Base-by-base conservation (phyloP, 2,113 vertebrate species). In the Neoarius graeffei region DNA sequence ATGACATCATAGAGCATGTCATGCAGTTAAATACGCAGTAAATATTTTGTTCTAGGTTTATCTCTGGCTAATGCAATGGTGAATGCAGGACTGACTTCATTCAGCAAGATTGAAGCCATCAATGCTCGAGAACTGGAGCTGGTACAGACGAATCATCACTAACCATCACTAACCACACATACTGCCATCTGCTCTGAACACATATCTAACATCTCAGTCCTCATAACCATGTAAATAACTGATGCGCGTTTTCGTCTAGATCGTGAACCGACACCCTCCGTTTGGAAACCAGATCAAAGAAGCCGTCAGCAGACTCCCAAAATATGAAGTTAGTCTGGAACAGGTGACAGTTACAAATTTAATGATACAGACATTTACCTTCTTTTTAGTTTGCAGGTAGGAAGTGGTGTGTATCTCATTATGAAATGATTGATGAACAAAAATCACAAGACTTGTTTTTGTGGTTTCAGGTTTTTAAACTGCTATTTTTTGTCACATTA, bases 271-370 rank as follows among this genome's bases (percentile, higher is more conserved):
- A 90, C 97, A 99, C 88, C 98, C 98, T 62, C 98, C 97, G 50
- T 99, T 99, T 96, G 98, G 98, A 92, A 99, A 97, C 92, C 98
- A 98, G 91, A 98, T 99, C 93, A 98, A 96, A 95, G 98, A 99
- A 85, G 95, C 96, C 89, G 96, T 98, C 90, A 91, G 94, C 56
- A 93, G 96, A 90, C 97, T 99, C 88, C 98, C 98, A 15, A 98
- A 97, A 93, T 99, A 99, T 74, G 95, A 96, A 91, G 92, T 99
- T 86, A 92, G 91, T 82, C 81, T 98, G 89, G 95, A 98, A 85
- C 97, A 98, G 97, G 97, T 95, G 89, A 90, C 88, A 6, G 2
- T 30, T 76, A 3, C 0, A 66, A 64, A 57, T 80, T 57, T 80
- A 57, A 30, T 57, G 42, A 42, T 30, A 7, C 5, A 60, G 59